These are phyloP conservation scores for Arenaria interpres DNA, from an alignment of 2,113 vertebrate genomes.

Conservation along the genomic window DNA sequence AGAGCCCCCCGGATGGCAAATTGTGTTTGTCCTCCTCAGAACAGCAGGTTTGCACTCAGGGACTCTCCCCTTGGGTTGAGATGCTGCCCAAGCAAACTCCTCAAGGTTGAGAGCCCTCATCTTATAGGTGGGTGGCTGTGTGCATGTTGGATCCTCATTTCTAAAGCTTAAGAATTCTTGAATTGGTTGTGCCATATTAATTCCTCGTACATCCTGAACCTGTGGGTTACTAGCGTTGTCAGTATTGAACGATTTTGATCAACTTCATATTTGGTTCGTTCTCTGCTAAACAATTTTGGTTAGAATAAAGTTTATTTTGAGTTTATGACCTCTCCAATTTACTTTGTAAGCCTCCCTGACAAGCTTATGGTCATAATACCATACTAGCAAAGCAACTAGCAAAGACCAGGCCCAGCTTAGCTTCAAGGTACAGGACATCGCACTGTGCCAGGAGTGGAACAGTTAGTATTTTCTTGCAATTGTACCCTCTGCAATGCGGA, in stretches of 20 bases:
- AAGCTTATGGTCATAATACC: neutral
- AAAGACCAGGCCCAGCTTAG: neutral
- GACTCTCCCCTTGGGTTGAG: neutral
- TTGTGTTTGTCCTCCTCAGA: neutral
- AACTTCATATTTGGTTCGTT: neutral
- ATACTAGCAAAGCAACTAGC: neutral
- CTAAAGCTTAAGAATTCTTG: neutral
- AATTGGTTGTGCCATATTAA: neutral
- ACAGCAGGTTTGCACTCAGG: neutral
- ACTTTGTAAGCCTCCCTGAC: neutral
- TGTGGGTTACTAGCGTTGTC: neutral
- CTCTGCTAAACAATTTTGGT: neutral
- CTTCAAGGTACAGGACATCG: neutral
- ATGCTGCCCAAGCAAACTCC: neutral
- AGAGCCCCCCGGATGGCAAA: neutral
- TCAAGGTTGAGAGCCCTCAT: neutral
- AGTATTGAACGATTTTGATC: neutral
- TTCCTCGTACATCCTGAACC: neutral
- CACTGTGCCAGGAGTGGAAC: neutral
- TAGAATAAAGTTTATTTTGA: neutral
- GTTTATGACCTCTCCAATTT: neutral
- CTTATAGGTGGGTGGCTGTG: neutral
- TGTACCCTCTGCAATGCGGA: neutral
- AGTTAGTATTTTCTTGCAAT: neutral
- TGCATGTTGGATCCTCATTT: neutral